These are phyloP conservation scores for Chauna torquata DNA, from an alignment of 2,113 vertebrate species.

Conservation along the genomic window DNA sequence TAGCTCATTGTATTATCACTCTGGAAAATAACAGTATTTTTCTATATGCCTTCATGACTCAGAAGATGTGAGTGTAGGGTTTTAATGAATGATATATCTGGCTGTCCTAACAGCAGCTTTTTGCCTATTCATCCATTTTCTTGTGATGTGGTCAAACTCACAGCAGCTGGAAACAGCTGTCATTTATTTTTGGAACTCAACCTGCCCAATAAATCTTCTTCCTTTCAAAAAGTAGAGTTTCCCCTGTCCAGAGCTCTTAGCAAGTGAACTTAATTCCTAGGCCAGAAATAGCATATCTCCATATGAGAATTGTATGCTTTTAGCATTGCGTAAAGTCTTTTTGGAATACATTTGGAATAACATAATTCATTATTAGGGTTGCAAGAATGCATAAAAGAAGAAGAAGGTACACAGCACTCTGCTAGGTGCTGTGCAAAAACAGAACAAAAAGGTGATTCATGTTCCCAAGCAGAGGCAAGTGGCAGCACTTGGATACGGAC, in stretches of 20 bases:
- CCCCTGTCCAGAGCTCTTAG: background rate
- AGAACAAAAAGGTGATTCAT: background rate
- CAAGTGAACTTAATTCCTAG: background rate
- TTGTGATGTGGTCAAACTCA: background rate
- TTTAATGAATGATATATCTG: background rate
- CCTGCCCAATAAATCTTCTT: background rate
- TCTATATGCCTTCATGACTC: background rate
- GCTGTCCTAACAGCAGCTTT: background rate
- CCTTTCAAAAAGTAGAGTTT: background rate
- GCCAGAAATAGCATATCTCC: background rate
- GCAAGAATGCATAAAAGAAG: background rate
- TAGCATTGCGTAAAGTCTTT: background rate
- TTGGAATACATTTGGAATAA: background rate
- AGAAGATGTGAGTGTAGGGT: background rate
- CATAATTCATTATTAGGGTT: background rate
- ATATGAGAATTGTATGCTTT: background rate
- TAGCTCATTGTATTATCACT: background rate
- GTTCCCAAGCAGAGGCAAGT: background rate
- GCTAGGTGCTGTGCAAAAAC: background rate
- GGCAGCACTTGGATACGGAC: background rate
- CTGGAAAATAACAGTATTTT: background rate
- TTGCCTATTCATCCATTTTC: constrained; percentile 7
- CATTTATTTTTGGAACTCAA: constrained; percentile 12
- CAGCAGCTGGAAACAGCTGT: background rate
- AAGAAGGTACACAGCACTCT: background rate